Evolutionary conservation across 2,113 vertebrate genomes (phyloP), one percentile per base, ranked within the genome.

Genomic region (Herpailurus yagouaroundi): DNA sequence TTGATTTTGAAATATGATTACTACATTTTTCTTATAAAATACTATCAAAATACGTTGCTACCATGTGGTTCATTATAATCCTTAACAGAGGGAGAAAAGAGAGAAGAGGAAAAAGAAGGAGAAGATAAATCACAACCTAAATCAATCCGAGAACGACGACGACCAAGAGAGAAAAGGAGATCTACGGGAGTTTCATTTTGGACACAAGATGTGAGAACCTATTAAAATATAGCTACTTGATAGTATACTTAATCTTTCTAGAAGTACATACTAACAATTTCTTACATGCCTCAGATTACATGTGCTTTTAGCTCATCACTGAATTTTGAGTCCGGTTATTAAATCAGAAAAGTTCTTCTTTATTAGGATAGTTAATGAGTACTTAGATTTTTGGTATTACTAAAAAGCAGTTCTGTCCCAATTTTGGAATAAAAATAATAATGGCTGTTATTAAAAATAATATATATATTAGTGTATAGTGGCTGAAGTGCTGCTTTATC

Each of bases 41-140:
- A 92, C 33, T 82, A 5, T 96, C 45, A 83, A 76, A 60, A 80
- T 95, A 76, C 38, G 69, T 69, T 79, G 69, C 48, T 85, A n/a
- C 60, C 18, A n/a, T 96, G 11, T 91, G 45, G 15, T 96, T 98
- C 36, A 48, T 81, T 98, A 11, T 95, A 95, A 83, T 97, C 87
- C 29, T 98, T 97, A 95, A 97, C 98, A 99, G 99, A 99, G 97
- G 97, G 98, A 19, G 99, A 99, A 97, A 99, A 98, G 97, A 99
- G 98, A 98, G 99, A 99, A 94, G 99, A 99, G 23, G 99, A 99
- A 95, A 99, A 99, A 97, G 99, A 99, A 74, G 99, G 98, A 21
- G 99, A 99, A 98, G 99, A 99, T 99, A 99, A 99, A 98, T 99
- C 99, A 94, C 99, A 99, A 92, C 97, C 99, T 55, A 99, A 99